Conservation (phyloP, 2,888 invertebrate species). For the Lasius platythorax region DNA sequence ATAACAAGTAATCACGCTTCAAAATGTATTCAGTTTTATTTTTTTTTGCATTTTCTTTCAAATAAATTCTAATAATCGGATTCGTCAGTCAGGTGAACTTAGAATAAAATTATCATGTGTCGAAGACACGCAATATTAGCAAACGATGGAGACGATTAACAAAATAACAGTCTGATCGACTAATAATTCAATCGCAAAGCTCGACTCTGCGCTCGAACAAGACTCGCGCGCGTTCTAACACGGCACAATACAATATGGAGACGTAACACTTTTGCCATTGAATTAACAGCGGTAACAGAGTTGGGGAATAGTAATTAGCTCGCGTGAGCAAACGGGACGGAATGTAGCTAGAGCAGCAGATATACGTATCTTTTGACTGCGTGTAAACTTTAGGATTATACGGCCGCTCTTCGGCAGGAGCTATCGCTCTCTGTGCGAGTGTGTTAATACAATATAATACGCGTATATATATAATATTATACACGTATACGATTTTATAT, state of each 20-base stretch:
- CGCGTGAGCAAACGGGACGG: constrained; percentile 35
- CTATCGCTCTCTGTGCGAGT: constrained; percentile 30
- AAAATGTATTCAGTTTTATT: background rate
- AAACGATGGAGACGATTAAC: background rate
- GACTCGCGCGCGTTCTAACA: constrained; percentile 45
- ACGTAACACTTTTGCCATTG: constrained; percentile 44
- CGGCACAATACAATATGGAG: constrained; percentile 35
- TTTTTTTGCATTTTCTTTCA: background rate
- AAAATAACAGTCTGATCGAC: constrained; percentile 42
- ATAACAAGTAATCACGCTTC: background rate
- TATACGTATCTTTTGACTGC: constrained; percentile 53
- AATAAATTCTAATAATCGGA: background rate
- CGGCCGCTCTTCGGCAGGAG: constrained; percentile 38
- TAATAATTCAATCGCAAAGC: constrained; percentile 37
- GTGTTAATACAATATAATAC: constrained; percentile 33
- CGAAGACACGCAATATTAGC: background rate
- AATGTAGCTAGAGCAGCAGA: constrained; percentile 49
- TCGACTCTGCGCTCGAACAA: constrained; percentile 22
- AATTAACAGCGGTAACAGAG: constrained; percentile 40
- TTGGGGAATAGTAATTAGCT: constrained; percentile 36
- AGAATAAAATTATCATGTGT: background rate
- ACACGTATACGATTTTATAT: constrained; percentile 9
- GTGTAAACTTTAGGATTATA: constrained; percentile 54
- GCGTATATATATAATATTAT: constrained; percentile 18
- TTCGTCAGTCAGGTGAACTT: background rate